Conservation (phyloP, 1,140 invertebrate species). For the Drosophila rhopaloa region DNA sequence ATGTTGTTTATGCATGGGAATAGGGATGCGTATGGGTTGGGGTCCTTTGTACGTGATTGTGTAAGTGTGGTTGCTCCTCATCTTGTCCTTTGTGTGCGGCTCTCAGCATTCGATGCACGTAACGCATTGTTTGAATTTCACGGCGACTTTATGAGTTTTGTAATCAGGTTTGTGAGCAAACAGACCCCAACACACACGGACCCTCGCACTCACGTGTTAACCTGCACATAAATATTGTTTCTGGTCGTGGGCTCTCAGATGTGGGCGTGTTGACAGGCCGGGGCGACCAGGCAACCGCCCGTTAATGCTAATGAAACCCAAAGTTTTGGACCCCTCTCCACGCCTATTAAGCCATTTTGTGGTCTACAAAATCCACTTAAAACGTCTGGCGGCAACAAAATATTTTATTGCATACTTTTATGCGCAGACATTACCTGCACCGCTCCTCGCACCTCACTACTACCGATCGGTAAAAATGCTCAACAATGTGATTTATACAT, state of each 20-base stretch:
- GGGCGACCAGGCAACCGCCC: slow-evolving; percentile 34
- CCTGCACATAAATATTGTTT: slow-evolving; percentile 77
- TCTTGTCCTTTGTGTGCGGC: slow-evolving; percentile 49
- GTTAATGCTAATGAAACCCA: slow-evolving; percentile 73
- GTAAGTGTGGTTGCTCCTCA: slow-evolving; percentile 29
- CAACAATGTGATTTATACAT: slow-evolving; percentile 74
- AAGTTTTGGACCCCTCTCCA: slow-evolving; percentile 19
- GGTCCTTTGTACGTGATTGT: slow-evolving; percentile 32
- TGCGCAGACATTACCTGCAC: slow-evolving; percentile 68
- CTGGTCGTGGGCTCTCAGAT: slow-evolving; percentile 24
- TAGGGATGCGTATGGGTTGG: too few relatives aligned
- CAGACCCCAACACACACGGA: slow-evolving; percentile 54
- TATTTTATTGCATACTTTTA: slow-evolving; percentile 72
- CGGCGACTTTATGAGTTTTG: slow-evolving; percentile 83
- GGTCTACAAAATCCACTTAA: slow-evolving; percentile 57
- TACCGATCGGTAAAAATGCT: slow-evolving; percentile 28
- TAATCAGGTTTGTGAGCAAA: slow-evolving; percentile 78
- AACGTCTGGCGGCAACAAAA: slow-evolving; percentile 56
- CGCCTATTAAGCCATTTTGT: slow-evolving; percentile 57
- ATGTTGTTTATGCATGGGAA: slow-evolving; percentile 69
- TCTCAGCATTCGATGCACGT: slow-evolving; percentile 75
- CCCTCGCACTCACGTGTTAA: slow-evolving; percentile 38
- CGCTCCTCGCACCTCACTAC: background rate
- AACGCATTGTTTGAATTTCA: slow-evolving; percentile 83
- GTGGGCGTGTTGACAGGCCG: slow-evolving; percentile 63